phyloP scores from a whole-genome alignment of 1,140 invertebrate genomes.

The Drosophila subobscura region DNA sequence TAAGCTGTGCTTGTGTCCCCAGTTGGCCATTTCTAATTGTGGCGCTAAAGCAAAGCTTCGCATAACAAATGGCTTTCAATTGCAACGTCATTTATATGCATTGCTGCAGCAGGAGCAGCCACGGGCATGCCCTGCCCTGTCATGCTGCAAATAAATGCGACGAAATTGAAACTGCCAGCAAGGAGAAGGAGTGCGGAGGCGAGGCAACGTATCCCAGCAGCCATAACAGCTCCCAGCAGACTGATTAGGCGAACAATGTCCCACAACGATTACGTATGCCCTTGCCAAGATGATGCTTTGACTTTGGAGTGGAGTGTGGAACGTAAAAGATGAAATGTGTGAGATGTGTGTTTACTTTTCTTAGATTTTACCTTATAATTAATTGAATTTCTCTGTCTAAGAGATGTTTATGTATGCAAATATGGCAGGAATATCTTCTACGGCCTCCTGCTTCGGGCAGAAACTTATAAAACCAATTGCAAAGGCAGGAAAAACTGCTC shows the following conservation, averaged over 20 bases:
- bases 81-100: slow-evolving; percentile 72
- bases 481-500: too few species aligned
- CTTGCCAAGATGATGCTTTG: slow-evolving; percentile 20
- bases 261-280: slow-evolving; percentile 41
- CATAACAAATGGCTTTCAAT: slow-evolving; percentile 62
- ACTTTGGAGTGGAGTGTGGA: not conserved
- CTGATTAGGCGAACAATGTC: slow-evolving; percentile 55
- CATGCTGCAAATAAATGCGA: slow-evolving; percentile 47
- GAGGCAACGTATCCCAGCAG: slow-evolving; percentile 18
- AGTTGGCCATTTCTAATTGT: slow-evolving; percentile 61
- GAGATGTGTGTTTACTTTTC: too few species aligned
- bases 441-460: too few species aligned
- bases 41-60: slow-evolving; percentile 39
- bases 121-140: slow-evolving; percentile 18
- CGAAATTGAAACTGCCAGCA: slow-evolving; percentile 73
- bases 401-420: too few species aligned
- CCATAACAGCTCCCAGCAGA: slow-evolving; percentile 63
- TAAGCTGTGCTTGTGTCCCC: slow-evolving; percentile 17
- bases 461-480: too few species aligned
- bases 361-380: too few species aligned
- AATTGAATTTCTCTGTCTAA: too few species aligned
- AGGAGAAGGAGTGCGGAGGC: slow-evolving; percentile 11
- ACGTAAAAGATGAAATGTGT: too few species aligned
- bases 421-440: too few species aligned
- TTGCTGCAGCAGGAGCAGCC: slow-evolving; percentile 41